These are phyloP conservation scores for Indicator maculatus DNA, from an alignment of 2,113 vertebrate species.

Conservation along the genomic window DNA sequence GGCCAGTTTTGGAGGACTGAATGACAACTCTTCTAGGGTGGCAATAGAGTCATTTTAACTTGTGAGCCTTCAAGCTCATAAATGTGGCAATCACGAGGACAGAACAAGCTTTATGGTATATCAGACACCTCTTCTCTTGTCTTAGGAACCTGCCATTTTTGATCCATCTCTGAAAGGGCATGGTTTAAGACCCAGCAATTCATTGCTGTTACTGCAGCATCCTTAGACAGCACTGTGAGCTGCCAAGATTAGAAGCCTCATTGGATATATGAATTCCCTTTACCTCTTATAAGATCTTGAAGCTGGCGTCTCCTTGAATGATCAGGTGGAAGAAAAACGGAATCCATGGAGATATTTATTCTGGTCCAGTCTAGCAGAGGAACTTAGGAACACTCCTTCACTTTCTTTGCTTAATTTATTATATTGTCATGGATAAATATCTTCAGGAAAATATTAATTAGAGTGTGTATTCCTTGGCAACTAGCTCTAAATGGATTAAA, in stretches of 20 bases:
- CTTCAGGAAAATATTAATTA: slow-evolving; percentile 70
- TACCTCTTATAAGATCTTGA: neutral
- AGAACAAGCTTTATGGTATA: neutral
- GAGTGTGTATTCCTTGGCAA: slow-evolving; percentile 38
- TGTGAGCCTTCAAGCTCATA: neutral
- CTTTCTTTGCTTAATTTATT: slow-evolving; percentile 43
- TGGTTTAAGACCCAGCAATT: neutral
- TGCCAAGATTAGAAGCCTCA: neutral
- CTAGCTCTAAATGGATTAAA: slow-evolving; percentile 58
- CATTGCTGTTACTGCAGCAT: slow-evolving; percentile 18
- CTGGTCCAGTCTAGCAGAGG: neutral
- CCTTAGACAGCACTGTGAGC: neutral
- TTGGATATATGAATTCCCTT: neutral
- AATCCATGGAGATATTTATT: neutral
- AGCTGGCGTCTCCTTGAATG: neutral
- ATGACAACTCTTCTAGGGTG: neutral
- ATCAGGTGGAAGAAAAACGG: neutral
- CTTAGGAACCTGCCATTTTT: neutral
- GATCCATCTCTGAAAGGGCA: neutral
- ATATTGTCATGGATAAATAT: slow-evolving; percentile 13
- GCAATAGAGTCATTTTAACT: neutral
- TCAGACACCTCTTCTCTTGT: neutral
- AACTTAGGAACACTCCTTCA: neutral
- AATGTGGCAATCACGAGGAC: neutral
- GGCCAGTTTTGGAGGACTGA: neutral